Evolutionary conservation across 2,888 invertebrate species (phyloP), one percentile per base, ranked within the genome.

Genomic region (Tipula unca): DNA sequence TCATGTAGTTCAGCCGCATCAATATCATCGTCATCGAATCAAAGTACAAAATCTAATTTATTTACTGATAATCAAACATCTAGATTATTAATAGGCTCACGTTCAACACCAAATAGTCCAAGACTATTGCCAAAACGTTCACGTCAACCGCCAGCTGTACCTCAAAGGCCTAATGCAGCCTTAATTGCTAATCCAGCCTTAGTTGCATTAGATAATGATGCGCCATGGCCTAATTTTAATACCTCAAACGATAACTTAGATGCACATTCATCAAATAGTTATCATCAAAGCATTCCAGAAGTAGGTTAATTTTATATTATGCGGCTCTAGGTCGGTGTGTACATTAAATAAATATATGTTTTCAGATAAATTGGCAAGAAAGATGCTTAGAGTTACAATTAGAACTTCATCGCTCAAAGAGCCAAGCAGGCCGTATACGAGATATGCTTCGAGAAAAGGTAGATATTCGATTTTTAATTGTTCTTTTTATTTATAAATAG

Each of bases 401-500:
- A 88, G 97, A 97, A 90, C 91, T 97, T 88, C 96, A 97, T 89
- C 92, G 96, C 87, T 97, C 96, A 89, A 93, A 96, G 88, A 94
- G 95, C 88, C 97, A 97, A 91, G 96, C 97, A 1, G 95, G 96
- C 86, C 94, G 96, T 89, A 96, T 97, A 85, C 93, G 97, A 85
- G 96, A 97, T 89, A 95, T 97, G 94, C 94, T 98, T 86, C 92
- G 96, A 89, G 96, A 97, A 92, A 97, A 97, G 96, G 97, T 97
- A 89, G 91, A 93, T 17, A 29, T 0, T 25, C 10, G 13, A 10
- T 39, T 39, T 39, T 69, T 69, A 39, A 35, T 35, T 35, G 6
- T 69, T 69, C 25, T 69, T 54, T 69, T 69, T 69, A 69, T 25
- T 54, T 54, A 17, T 17, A 54, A 17, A 20, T 20, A 54, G 17